Evolutionary conservation across 2,113 vertebrate genomes (phyloP), one percentile per base, ranked within the genome.

Genomic region (Ranitomeya variabilis): DNA sequence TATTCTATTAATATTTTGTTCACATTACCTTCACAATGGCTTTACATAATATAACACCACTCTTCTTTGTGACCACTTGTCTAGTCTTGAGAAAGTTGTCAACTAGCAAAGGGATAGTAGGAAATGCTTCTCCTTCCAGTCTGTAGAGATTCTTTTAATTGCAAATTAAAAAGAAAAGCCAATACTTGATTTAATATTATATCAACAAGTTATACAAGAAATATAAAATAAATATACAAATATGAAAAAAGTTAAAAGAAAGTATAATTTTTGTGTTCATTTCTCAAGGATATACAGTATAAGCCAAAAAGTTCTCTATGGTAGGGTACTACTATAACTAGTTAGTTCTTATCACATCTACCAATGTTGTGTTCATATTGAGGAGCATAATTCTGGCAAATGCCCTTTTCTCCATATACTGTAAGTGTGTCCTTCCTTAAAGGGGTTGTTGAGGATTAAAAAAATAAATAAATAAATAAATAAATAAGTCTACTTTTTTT

Each of bases 51-150:
- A 96, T 0, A 0, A 97, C 90, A 0, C 97, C 95, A 0, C 94
- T 95, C 91, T 92, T 98, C 91, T 95, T 97, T 52, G 98, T 99
- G 92, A 99, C 91, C n/a, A 94, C 93, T 92, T 96, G 96, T 84
- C 91, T 93, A 89, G 94, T 95, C 67, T 90, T 94, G 55, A 96
- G 86, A 31, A 98, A 93, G 84, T 98, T 93, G 90, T 97, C 93
- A 1, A 99, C 88, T 76, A 99, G 96, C 92, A 96, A 92, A 0
- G 98, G 98, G 86, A 99, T 91, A 37, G 94, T 97, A 89, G 91
- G 90, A 86, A 98, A 99, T n/a, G 96, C 90, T 0, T 98, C 97
- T 1, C 97, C 96, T 89, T 99, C 98, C 91, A 99, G 93, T 18
- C 96, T 97, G 91, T 97, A 99, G 91, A 96, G 76, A 91, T 96